Evolutionary conservation across 1,140 invertebrate genomes (phyloP).

Genomic region (Hyles euphorbiae): DNA sequence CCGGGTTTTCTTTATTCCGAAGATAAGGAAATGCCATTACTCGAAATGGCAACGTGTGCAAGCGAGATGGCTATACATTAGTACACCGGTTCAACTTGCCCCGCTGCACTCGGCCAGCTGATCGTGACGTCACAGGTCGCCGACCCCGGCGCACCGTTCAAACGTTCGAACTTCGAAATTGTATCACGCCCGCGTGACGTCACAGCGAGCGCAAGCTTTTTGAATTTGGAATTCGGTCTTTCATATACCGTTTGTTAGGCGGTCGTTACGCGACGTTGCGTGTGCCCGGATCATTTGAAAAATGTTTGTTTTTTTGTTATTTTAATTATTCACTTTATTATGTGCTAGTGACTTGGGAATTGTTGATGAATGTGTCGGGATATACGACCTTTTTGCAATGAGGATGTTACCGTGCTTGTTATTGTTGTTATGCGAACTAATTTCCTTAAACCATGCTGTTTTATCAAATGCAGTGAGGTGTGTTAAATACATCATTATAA

Average conservation of each 20-base stretch:
- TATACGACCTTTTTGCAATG: too few species aligned
- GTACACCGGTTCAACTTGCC: conserved; percentile 11
- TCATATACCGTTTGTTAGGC: conserved; percentile 12
- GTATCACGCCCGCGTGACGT: conserved; percentile 48
- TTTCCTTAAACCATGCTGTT: too few species aligned
- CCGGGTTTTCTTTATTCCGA: too few species aligned
- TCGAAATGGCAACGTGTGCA: neutral
- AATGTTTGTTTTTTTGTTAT: neutral
- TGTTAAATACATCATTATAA: too few species aligned
- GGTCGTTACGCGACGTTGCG: conserved; percentile 10
- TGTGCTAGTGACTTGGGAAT: too few species aligned
- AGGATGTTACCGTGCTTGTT: too few species aligned
- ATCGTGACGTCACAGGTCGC: conserved; percentile 59
- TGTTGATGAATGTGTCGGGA: too few species aligned
- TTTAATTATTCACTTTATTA: neutral
- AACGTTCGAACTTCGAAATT: conserved; percentile 27
- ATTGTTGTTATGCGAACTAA: too few species aligned
- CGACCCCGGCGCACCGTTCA: conserved; percentile 41
- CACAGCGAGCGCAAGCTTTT: conserved; percentile 29
- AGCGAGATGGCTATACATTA: conserved; percentile 2
- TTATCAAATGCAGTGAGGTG: too few species aligned
- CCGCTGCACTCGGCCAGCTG: conserved; percentile 46
- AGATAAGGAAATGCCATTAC: conserved; percentile 5
- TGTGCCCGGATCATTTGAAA: neutral
- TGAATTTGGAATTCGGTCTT: conserved; percentile 24